Evolutionary conservation across 2,113 vertebrate species (phyloP).

Genomic region (Grallaria varia): DNA sequence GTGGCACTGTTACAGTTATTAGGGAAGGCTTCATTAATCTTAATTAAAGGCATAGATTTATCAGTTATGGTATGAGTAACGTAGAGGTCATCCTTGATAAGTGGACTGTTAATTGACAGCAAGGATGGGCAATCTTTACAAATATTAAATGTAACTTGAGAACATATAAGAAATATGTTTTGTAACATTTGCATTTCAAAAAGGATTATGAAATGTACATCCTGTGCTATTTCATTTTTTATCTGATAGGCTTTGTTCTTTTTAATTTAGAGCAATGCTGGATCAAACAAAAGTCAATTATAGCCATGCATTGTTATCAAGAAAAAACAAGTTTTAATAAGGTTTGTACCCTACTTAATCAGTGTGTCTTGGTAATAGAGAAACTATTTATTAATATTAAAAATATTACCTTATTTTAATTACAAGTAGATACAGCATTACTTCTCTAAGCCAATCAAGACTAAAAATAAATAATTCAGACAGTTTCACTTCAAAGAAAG

Average conservation of each 20-base stretch:
- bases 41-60: slow-evolving; percentile 27
- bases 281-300: slow-evolving; percentile 51
- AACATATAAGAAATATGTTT: neutral
- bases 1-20: neutral
- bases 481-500: slow-evolving; percentile 46
- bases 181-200: slow-evolving; percentile 42
- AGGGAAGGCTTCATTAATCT: neutral
- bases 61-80: slow-evolving; percentile 5
- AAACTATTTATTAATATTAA: slow-evolving; percentile 51
- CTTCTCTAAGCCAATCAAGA: slow-evolving; percentile 30
- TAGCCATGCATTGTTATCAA: neutral
- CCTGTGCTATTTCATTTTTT: slow-evolving; percentile 29
- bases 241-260: slow-evolving; percentile 46
- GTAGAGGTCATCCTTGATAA: slow-evolving; percentile 5
- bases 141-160: slow-evolving; percentile 9
- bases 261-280: slow-evolving; percentile 48
- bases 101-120: slow-evolving; percentile 7
- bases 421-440: neutral
- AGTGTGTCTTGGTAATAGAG: neutral
- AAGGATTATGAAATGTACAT: slow-evolving; percentile 10
- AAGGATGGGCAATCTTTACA: neutral
- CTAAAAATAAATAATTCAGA: slow-evolving; percentile 40
- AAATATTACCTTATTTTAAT: slow-evolving; percentile 62
- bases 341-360: slow-evolving; percentile 8
- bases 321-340: slow-evolving; percentile 39